Evolutionary conservation across 2,888 invertebrate genomes (phyloP).

Genomic region (Entomobrya multifasciata): DNA sequence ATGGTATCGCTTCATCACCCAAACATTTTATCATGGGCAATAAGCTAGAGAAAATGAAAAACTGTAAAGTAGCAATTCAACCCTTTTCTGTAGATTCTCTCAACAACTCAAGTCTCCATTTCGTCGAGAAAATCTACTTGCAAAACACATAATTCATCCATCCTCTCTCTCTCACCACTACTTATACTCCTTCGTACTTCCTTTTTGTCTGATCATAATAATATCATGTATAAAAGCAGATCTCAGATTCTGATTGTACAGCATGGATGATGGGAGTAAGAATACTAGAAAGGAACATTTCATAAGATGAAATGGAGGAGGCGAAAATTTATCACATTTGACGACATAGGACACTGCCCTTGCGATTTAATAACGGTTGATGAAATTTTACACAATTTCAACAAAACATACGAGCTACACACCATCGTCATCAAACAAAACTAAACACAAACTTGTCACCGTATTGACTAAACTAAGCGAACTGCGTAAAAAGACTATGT

Average conservation of each 20-base stretch:
- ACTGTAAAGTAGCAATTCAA: neutral
- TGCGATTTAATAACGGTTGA: slow-evolving; percentile 48
- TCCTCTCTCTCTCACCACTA: neutral
- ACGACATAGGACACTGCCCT: slow-evolving; percentile 61
- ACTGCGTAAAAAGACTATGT: neutral
- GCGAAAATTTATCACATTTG: slow-evolving; percentile 55
- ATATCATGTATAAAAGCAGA: slow-evolving; percentile 1
- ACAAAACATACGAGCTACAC: too few relatives aligned
- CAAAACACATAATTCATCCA: slow-evolving; percentile 40
- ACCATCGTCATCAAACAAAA: neutral
- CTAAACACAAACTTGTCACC: slow-evolving; percentile 22
- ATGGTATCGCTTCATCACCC: slow-evolving; percentile 13
- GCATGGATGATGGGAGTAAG: slow-evolving; percentile 6
- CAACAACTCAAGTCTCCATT: slow-evolving; percentile 11
- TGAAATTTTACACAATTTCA: slow-evolving; percentile 26
- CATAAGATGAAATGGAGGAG: neutral
- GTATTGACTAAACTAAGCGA: neutral
- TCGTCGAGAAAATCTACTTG: neutral
- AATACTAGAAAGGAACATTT: neutral
- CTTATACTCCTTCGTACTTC: slow-evolving; percentile 30
- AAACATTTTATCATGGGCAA: slow-evolving; percentile 26
- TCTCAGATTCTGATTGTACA: slow-evolving; percentile 21
- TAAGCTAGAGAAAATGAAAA: neutral
- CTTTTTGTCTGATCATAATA: slow-evolving; percentile 28
- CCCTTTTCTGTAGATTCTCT: slow-evolving; percentile 3